Conservation (phyloP, 2,797 vertebrate species). For the Myotis vivesi region DNA sequence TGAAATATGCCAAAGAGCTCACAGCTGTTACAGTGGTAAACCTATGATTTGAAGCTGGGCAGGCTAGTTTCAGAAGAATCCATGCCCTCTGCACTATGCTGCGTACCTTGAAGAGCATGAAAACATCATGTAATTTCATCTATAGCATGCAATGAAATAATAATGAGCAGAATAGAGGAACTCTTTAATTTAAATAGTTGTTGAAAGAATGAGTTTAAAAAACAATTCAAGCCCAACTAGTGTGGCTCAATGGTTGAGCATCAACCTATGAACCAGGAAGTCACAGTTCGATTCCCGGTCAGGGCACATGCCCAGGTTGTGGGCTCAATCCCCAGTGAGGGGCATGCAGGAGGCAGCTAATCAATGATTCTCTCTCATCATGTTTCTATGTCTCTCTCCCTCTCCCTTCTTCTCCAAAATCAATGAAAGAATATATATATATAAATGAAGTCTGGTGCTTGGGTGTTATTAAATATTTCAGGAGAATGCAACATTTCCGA, state of each 20-base stretch:
- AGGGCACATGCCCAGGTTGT: no score
- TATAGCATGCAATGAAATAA: slow-evolving; percentile 8
- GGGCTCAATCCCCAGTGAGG: no score
- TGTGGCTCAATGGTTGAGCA: no score
- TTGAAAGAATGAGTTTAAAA: neutral
- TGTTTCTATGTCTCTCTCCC: no score
- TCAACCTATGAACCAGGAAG: no score
- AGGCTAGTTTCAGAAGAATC: neutral
- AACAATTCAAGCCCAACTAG: neutral
- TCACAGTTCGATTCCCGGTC: no score
- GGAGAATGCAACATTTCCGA: neutral
- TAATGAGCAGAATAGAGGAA: neutral
- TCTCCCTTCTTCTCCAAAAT: no score
- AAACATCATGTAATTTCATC: neutral
- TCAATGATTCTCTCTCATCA: no score
- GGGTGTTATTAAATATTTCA: neutral
- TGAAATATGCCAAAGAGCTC: neutral
- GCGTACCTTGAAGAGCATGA: neutral
- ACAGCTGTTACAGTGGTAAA: neutral
- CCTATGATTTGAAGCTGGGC: neutral
- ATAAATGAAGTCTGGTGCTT: neutral
- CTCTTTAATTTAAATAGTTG: neutral
- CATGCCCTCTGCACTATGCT: no score
- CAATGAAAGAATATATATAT: no score
- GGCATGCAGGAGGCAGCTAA: no score